Conservation (phyloP, 2,888 invertebrate species). For the Tortrix viridana region DNA sequence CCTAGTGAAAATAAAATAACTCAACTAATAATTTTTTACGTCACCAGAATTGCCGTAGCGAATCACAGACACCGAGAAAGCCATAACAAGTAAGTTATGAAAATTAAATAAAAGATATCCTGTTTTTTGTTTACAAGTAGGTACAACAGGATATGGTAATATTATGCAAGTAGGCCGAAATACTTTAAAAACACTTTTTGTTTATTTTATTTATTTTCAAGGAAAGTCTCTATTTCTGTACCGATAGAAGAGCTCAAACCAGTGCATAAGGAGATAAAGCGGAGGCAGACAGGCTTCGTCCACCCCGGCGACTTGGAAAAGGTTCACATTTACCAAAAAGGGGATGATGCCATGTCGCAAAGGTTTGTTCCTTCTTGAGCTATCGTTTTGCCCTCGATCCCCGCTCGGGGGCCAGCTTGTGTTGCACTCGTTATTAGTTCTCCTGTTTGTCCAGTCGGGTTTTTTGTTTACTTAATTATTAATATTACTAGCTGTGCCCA, state of each 20-base stretch:
- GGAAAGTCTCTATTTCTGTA: conserved; percentile 60
- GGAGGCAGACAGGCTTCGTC: conserved; percentile 66
- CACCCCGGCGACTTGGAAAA: conserved; percentile 52
- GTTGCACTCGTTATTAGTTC: no score
- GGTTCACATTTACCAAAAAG: conserved; percentile 42
- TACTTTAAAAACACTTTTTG: conserved; percentile 11
- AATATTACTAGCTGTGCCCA: no score
- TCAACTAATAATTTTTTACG: conserved; percentile 16
- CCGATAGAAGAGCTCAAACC: conserved; percentile 42
- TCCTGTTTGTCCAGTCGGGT: no score
- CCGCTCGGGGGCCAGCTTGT: no score
- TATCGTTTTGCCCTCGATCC: no score
- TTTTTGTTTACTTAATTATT: no score
- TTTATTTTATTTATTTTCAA: conserved; percentile 47
- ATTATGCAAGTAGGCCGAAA: no score
- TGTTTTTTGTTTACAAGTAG: no score
- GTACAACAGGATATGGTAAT: no score
- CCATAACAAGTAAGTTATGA: conserved; percentile 50
- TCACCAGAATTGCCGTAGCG: conserved; percentile 52
- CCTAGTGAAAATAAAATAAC: neutral
- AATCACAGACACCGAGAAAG: conserved; percentile 43
- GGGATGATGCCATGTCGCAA: conserved; percentile 38
- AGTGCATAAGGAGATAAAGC: conserved; percentile 52
- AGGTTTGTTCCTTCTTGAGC: conserved; percentile 1
- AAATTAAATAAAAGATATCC: neutral